Conservation (phyloP, 1,140 invertebrate genomes). For the Medauroidea extradentata region DNA sequence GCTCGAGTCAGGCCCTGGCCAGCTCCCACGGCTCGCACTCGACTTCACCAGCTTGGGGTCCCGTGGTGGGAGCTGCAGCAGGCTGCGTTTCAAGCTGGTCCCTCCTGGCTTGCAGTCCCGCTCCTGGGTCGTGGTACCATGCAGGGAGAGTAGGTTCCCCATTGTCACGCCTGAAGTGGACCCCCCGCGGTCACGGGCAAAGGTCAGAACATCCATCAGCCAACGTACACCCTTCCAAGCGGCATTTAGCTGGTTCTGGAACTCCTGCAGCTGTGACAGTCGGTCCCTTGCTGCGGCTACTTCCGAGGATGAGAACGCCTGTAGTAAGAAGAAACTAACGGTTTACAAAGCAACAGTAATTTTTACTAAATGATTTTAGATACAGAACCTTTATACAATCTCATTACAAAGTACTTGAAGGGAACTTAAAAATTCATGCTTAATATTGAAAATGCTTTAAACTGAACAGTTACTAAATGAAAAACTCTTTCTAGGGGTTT, state of each 20-base stretch:
- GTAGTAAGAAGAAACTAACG: background rate
- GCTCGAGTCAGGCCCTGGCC: constrained; percentile 71
- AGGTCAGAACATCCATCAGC: constrained; percentile 91
- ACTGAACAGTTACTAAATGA: no score
- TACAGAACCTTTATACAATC: no score
- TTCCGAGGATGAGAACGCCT: constrained; percentile 87
- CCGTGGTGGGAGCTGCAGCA: constrained; percentile 65
- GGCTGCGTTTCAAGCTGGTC: constrained; percentile 44
- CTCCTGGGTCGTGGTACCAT: background rate
- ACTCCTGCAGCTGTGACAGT: constrained; percentile 71
- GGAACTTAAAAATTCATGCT: no score
- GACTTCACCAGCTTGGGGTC: constrained; percentile 71
- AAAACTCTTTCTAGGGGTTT: no score
- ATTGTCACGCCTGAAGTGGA: constrained; percentile 6
- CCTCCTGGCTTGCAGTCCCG: constrained; percentile 1
- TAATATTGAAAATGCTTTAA: no score
- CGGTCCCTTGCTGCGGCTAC: constrained; percentile 79
- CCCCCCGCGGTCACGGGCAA: constrained; percentile 75
- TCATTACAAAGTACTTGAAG: no score
- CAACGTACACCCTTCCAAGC: constrained; percentile 92
- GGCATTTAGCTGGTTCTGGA: constrained; percentile 73
- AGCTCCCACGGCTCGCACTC: constrained; percentile 69
- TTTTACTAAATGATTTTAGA: no score
- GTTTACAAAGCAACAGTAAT: no score
- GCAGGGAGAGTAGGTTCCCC: constrained; percentile 1